These are phyloP conservation scores for Chondrilla cf. caribensis DNA, from an alignment of 37 sponge, comb jelly and placozoan species.

Conservation along the genomic window DNA sequence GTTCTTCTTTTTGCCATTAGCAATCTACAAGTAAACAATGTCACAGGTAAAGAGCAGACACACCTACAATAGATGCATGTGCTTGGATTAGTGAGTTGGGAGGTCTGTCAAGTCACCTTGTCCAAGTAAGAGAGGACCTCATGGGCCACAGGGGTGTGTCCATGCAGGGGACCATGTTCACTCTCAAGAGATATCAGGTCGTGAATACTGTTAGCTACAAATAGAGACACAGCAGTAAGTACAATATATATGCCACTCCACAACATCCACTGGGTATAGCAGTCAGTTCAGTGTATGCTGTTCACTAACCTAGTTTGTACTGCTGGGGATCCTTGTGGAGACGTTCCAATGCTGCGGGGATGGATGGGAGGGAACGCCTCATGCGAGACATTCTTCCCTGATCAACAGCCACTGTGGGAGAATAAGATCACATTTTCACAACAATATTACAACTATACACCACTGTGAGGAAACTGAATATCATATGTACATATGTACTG, in stretches of 20 bases:
- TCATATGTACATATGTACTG: neutral
- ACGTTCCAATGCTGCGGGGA: neutral
- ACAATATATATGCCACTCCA: no score
- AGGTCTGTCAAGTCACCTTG: no score
- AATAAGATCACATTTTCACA: neutral
- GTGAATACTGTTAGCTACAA: constrained; percentile 22
- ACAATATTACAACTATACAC: neutral
- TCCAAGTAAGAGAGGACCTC: constrained; percentile 32
- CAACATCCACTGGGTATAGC: no score
- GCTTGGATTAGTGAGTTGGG: no score
- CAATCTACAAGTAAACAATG: neutral
- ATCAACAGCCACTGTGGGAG: neutral
- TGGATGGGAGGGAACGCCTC: constrained; percentile 25
- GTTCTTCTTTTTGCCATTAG: neutral
- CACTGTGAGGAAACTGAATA: neutral
- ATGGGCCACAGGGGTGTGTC: constrained; percentile 15
- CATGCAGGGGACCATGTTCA: constrained; percentile 36
- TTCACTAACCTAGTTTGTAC: constrained; percentile 20
- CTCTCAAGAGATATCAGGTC: constrained; percentile 39
- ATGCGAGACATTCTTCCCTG: neutral
- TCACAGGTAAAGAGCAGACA: no score
- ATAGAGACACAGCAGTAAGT: neutral
- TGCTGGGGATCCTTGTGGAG: constrained; percentile 34
- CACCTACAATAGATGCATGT: no score
- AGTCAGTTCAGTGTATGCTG: no score